A percentile compares a stretch with the other conserved stretches of the same genome.
These are phyloP conservation scores for Eulemur coronatus DNA, from an alignment of 2,797 vertebrate genomes.

Conservation along the genomic window DNA sequence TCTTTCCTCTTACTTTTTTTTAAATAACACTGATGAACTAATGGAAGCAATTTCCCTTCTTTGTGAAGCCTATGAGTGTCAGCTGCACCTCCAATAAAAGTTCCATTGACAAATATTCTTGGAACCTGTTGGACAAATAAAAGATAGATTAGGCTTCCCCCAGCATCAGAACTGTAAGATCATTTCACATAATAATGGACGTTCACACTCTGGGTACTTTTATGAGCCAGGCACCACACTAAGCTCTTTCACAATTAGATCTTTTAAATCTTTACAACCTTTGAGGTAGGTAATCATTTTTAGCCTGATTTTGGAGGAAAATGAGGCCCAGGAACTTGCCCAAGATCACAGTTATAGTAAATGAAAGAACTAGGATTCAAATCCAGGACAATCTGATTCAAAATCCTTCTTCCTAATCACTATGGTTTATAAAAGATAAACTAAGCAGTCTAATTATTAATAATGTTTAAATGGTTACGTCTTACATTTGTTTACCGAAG, in stretches of 20 bases:
- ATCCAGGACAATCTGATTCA: not conserved
- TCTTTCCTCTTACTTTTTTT: conserved; percentile 79
- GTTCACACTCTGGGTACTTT: not conserved
- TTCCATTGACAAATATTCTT: conserved; percentile 95
- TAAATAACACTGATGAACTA: conserved; percentile 90
- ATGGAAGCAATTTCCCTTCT: conserved; percentile 91
- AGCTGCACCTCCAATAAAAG: conserved; percentile 94
- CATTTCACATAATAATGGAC: not conserved
- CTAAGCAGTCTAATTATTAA: not conserved
- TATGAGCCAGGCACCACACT: not conserved
- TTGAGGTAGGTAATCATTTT: not conserved
- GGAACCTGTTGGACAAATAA: conserved; percentile 90
- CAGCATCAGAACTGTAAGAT: not conserved
- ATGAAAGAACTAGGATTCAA: not conserved
- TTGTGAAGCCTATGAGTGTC: conserved; percentile 92
- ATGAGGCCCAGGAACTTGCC: not conserved
- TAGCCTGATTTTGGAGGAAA: conserved; percentile 22
- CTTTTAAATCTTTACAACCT: not conserved
- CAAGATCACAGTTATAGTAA: not conserved
- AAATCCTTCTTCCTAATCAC: not conserved
- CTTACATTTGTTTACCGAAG: not conserved
- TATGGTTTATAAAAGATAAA: not conserved
- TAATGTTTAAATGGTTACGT: not conserved
- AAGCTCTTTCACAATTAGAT: not conserved
- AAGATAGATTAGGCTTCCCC: conserved; percentile 35